Conservation (phyloP, 2,113 vertebrate species). For the Myrmophylax atrothorax region DNA sequence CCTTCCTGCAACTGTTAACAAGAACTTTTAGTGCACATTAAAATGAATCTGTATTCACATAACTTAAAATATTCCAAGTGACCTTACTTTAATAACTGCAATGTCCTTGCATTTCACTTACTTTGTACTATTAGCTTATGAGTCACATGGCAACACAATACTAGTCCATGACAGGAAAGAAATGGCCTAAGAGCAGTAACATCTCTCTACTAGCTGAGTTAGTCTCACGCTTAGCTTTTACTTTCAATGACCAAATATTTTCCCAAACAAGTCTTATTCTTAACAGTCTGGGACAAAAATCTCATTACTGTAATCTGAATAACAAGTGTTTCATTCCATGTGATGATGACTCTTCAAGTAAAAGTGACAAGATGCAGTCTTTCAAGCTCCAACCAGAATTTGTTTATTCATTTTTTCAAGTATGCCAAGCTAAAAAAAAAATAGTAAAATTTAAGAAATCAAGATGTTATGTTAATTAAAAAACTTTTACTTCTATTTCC, state of each 20-base stretch:
- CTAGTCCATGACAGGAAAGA: neutral
- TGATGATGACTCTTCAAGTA: neutral
- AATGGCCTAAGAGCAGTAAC: neutral
- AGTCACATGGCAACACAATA: neutral
- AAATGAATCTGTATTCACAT: constrained; percentile 27
- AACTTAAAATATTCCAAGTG: constrained; percentile 54
- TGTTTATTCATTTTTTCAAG: neutral
- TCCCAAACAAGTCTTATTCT: neutral
- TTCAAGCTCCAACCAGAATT: neutral
- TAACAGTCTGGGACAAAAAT: neutral
- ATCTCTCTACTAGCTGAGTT: neutral
- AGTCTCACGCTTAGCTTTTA: neutral
- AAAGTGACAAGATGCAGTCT: neutral
- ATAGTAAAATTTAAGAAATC: neutral
- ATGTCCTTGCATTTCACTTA: constrained; percentile 44
- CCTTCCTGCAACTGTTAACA: neutral
- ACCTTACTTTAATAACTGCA: constrained; percentile 21
- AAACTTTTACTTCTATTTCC: neutral
- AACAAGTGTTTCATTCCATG: neutral
- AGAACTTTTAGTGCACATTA: constrained; percentile 57
- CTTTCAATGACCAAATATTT: neutral
- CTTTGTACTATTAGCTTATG: constrained; percentile 6
- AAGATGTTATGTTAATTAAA: neutral
- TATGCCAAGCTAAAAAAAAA: neutral
- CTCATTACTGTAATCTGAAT: neutral